Evolutionary conservation across 2,888 invertebrate genomes (phyloP), one percentile per base, ranked within the genome.

Genomic region (Pterostichus madidus): DNA sequence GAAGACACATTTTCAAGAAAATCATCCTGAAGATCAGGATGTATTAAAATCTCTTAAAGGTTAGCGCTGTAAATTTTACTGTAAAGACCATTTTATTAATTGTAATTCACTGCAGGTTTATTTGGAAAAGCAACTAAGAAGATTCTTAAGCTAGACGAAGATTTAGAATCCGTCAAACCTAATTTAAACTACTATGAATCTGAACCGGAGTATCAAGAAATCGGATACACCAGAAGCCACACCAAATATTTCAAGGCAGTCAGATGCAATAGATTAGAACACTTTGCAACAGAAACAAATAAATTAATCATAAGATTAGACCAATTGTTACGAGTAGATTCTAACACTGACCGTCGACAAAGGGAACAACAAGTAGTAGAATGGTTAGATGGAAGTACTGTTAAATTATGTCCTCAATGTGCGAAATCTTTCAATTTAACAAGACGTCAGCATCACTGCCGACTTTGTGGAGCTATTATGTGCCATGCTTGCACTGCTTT

Each of bases 201-300:
- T 49, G 91, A 91, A 86, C 91, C 91, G 88, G 93, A 93, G 83
- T 91, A 91, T 10, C 94, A 96, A 89, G 93, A 93, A 80, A 89
- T 95, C 84, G 96, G 97, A 85, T 90, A 91, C 59, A 92, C 90
- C 2, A 91, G 92, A 71, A 93, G 92, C 84, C 94, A 96, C 86
- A 94, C 94, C 5, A 94, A 95, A 68, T 94, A 94, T 87, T 97
- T 97, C 88, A 96, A 95, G 87, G 92, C 92, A 11, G 92, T 94
- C 15, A 89, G 94, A 85, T 91, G 77, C 52, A 91, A 92, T 0
- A 91, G 95, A 83, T 91, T 98, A 83, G 98, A 99, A 90, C 93
- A 97, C 86, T 96, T 96, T 88, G 96, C 98, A 0, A 95, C 96
- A 8, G 98, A 99, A 91, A 99, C 98, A 0, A 99, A 99, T 89